Conservation (phyloP, 2,113 vertebrate genomes). For the Grantiella picta region DNA sequence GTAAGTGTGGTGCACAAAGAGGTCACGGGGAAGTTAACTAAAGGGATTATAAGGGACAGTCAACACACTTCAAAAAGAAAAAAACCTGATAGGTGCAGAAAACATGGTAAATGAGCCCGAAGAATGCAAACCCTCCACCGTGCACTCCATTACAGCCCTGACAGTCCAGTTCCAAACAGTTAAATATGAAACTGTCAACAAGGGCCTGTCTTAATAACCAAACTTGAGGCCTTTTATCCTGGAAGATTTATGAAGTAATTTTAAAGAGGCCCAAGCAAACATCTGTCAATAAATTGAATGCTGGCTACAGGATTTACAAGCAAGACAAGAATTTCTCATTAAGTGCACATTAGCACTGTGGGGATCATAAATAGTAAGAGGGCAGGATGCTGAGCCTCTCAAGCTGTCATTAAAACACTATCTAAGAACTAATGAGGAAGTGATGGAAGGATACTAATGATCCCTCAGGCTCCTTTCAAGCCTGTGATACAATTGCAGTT, state of each 20-base stretch:
- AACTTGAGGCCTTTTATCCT: conserved; percentile 86
- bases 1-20: conserved; percentile 33
- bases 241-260: conserved; percentile 90
- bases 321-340: conserved; percentile 89
- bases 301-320: conserved; percentile 86
- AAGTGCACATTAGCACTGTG: conserved; percentile 86
- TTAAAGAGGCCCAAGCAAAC: conserved; percentile 88
- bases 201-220: conserved; percentile 82
- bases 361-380: conserved; percentile 83
- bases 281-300: conserved; percentile 91
- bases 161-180: conserved; percentile 74
- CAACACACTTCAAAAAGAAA: conserved; percentile 51
- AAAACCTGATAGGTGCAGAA: conserved; percentile 32
- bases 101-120: not conserved
- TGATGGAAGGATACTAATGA: conserved; percentile 77
- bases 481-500: not conserved
- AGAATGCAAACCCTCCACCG: conserved; percentile 7
- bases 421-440: conserved; percentile 84
- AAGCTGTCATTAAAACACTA: conserved; percentile 81
- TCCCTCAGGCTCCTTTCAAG: conserved; percentile 56
- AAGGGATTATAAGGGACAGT: conserved; percentile 62
- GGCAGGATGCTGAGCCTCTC: conserved; percentile 76
- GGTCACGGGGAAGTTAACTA: conserved; percentile 68
- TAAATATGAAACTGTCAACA: conserved; percentile 85
- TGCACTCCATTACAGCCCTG: conserved; percentile 34